phyloP scores from a whole-genome alignment of 1,140 invertebrate species.

The Philotrypesis tridentata region DNA sequence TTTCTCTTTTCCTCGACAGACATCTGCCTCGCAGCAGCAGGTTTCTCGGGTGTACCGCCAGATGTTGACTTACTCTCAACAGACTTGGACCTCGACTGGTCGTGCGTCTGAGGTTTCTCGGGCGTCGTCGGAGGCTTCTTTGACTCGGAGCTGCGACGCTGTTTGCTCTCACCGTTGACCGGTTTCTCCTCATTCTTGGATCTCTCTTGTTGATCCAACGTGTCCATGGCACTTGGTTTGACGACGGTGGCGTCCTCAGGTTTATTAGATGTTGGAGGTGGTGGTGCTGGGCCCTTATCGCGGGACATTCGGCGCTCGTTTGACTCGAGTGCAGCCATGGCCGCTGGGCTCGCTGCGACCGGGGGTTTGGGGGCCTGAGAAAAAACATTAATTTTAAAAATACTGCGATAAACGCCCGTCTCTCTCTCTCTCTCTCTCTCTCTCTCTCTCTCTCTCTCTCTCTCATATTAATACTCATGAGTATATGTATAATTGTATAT shows the following conservation, averaged over 20 bases:
- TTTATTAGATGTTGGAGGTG: constrained; percentile 66
- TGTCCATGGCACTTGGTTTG: constrained; percentile 56
- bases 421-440: too few species aligned
- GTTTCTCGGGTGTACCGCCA: background rate
- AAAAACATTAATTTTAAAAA: background rate
- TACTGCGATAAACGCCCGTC: background rate
- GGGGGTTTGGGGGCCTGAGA: constrained; percentile 71
- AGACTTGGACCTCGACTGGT: constrained; percentile 58
- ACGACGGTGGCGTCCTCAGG: constrained; percentile 53
- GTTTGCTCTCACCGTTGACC: constrained; percentile 48
- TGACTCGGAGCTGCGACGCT: constrained; percentile 19
- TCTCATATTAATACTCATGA: too few species aligned
- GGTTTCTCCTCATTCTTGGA: constrained; percentile 33
- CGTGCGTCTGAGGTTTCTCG: constrained; percentile 53
- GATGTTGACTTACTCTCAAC: constrained; percentile 51
- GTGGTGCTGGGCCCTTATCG: constrained; percentile 76
- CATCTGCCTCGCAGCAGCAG: constrained; percentile 49
- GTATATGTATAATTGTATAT: too few species aligned
- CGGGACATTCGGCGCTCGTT: constrained; percentile 68
- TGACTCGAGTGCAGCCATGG: constrained; percentile 47
- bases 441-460: too few species aligned
- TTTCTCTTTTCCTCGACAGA: constrained; percentile 67
- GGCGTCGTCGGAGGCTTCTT: constrained; percentile 31
- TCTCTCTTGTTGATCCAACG: constrained; percentile 15
- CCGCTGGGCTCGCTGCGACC: constrained; percentile 61